These are phyloP conservation scores for Paedocypris micromegethes DNA, from an alignment of 2,797 vertebrate genomes.

Conservation along the genomic window DNA sequence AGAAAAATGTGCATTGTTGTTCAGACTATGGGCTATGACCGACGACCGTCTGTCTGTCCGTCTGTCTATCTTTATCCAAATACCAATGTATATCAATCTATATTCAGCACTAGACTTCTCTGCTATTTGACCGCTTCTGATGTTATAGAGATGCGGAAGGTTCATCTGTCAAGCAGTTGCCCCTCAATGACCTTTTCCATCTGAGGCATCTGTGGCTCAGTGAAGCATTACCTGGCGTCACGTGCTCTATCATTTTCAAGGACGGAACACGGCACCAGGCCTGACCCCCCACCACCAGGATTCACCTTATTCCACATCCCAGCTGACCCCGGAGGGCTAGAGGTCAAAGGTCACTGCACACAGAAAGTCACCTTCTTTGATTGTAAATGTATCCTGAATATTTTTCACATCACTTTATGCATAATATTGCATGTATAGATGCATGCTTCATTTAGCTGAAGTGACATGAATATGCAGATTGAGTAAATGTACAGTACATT, in stretches of 20 bases:
- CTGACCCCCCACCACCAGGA: constrained; percentile 15
- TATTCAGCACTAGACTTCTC: too few species aligned
- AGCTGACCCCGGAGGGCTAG: neutral
- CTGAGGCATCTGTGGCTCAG: constrained; percentile 33
- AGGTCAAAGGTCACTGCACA: constrained; percentile 14
- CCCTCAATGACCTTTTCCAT: constrained; percentile 34
- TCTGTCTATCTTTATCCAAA: too few species aligned
- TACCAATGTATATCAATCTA: too few species aligned
- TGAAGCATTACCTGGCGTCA: constrained; percentile 39
- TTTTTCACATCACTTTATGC: neutral
- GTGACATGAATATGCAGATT: too few species aligned
- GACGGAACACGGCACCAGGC: constrained; percentile 52
- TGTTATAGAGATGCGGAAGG: constrained; percentile 28
- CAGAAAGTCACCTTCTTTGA: neutral
- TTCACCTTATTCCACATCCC: constrained; percentile 17
- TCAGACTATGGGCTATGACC: too few species aligned
- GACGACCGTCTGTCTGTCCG: too few species aligned
- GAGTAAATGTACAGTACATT: too few species aligned
- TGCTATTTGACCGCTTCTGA: neutral
- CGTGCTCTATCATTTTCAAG: constrained; percentile 48
- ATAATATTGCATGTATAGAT: too few species aligned
- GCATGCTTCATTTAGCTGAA: too few species aligned
- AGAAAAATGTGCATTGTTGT: too few species aligned
- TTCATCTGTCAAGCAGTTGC: constrained; percentile 29
- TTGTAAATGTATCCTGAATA: neutral